Evolutionary conservation across 1,140 invertebrate species (phyloP).

Genomic region (Adoxophyes honmai): DNA sequence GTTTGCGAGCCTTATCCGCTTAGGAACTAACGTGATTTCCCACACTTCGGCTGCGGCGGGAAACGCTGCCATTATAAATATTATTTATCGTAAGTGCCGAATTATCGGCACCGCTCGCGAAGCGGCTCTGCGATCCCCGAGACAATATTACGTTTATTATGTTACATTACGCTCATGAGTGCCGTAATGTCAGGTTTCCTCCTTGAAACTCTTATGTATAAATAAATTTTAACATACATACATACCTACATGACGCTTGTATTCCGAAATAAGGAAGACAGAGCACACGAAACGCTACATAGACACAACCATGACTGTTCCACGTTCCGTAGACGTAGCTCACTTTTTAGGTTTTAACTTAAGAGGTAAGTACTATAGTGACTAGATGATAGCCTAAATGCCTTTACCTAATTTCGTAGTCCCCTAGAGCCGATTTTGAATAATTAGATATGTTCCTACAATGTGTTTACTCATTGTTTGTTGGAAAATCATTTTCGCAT

Average conservation of each 20-base stretch:
- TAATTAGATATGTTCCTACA: too few species aligned
- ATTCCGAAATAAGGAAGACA: too few species aligned
- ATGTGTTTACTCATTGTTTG: too few species aligned
- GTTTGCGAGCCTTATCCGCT: conserved; percentile 41
- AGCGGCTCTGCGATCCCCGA: not conserved
- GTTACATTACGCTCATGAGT: not conserved
- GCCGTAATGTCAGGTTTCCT: not conserved
- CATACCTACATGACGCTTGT: too few species aligned
- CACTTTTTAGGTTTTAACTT: too few species aligned
- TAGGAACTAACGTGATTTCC: conserved; percentile 46
- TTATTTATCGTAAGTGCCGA: conserved; percentile 23
- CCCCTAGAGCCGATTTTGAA: too few species aligned
- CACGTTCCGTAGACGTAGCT: too few species aligned
- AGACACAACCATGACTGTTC: too few species aligned
- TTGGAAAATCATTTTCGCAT: not conserved
- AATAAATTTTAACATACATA: not conserved
- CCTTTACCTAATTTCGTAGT: too few species aligned
- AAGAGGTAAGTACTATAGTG: too few species aligned
- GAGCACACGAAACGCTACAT: too few species aligned
- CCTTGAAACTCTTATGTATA: not conserved
- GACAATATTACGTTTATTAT: conserved; percentile 6
- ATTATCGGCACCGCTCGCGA: not conserved
- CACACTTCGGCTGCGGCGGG: conserved; percentile 37
- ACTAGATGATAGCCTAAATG: too few species aligned
- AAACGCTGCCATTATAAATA: conserved; percentile 25